These are phyloP conservation scores for Onthophagus sagittarius DNA, from an alignment of 2,888 invertebrate genomes.

Conservation along the genomic window DNA sequence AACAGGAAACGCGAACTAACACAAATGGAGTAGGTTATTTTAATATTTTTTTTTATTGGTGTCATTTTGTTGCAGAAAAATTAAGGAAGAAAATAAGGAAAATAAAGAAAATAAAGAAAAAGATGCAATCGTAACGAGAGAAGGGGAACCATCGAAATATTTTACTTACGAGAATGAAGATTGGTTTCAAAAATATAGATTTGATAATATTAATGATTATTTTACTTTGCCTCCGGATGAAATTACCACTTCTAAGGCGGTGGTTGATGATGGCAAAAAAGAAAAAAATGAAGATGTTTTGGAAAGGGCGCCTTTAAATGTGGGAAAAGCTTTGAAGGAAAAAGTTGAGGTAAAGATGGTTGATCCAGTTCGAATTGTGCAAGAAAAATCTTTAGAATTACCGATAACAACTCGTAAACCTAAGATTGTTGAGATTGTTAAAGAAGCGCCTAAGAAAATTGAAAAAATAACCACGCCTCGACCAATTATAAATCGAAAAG, in stretches of 20 bases:
- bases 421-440: no score
- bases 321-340: no score
- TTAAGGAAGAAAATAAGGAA: neutral
- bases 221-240: neutral
- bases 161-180: neutral
- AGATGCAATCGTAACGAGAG: neutral
- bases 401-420: no score
- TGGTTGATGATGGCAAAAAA: no score
- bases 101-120: neutral
- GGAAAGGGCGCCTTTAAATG: no score
- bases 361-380: no score
- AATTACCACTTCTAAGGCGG: neutral
- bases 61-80: neutral
- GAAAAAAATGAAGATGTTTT: neutral
- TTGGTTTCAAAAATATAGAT: slow-evolving; percentile 6
- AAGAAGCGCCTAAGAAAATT: neutral
- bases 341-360: no score
- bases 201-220: slow-evolving; percentile 7
- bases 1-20: neutral
- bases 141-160: neutral
- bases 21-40: neutral
- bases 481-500: neutral
- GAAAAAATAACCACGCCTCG: neutral
- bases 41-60: neutral
- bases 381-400: no score